Percentiles rank a stretch among this genome's conserved stretches.
Evolutionary conservation across 1,140 invertebrate species (phyloP).

Genomic region (Zelostemma sp.): DNA sequence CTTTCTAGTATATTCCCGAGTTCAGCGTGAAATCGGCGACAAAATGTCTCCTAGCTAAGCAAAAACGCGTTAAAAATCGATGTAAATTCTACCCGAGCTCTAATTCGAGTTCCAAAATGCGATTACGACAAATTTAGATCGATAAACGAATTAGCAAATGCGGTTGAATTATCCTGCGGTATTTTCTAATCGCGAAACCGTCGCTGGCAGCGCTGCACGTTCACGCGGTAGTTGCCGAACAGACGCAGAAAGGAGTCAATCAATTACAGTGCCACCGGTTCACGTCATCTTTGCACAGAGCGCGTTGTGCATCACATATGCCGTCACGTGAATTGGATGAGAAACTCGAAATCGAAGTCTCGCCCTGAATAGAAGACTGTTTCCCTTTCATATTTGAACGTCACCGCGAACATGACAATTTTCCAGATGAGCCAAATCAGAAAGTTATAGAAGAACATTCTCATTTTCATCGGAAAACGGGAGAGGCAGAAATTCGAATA

Average conservation of each 20-base stretch:
- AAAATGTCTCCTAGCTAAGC: no score
- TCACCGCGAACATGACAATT: slow-evolving; percentile 25
- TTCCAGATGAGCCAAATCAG: slow-evolving; percentile 21
- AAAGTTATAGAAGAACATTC: slow-evolving; percentile 23
- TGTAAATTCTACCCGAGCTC: no score
- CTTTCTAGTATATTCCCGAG: no score
- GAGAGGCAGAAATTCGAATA: no score
- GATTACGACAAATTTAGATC: no score
- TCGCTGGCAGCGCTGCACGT: not conserved
- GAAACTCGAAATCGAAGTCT: slow-evolving; percentile 20
- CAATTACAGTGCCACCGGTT: slow-evolving; percentile 11
- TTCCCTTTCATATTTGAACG: slow-evolving; percentile 29
- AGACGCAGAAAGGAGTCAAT: not conserved
- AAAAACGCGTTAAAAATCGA: no score
- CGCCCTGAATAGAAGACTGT: slow-evolving; percentile 15
- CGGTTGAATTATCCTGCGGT: not conserved
- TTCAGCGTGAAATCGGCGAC: no score
- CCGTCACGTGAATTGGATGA: not conserved
- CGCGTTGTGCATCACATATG: not conserved
- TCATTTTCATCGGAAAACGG: no score
- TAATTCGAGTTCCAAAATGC: no score
- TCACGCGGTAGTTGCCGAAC: slow-evolving; percentile 17
- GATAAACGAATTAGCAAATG: no score
- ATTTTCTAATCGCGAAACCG: no score
- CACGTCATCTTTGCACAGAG: slow-evolving; percentile 1